Percentiles rank a stretch among this genome's conserved stretches.
Evolutionary conservation across 2,888 invertebrate genomes (phyloP).

Genomic region (Unio delphinus): DNA sequence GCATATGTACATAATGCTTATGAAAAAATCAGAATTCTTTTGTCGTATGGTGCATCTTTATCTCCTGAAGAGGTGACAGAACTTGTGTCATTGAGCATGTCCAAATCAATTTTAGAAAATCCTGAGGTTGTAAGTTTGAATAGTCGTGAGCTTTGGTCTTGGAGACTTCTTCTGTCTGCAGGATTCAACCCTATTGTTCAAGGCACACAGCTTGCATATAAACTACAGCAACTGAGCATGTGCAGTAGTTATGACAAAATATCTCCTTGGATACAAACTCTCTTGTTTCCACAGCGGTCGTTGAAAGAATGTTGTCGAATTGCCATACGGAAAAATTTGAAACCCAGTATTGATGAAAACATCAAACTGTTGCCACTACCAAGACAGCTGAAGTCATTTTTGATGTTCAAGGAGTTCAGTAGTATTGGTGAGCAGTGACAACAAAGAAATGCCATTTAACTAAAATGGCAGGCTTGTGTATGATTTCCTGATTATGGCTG

Average conservation of each 20-base stretch:
- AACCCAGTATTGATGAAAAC: conserved; percentile 46
- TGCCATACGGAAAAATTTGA: conserved; percentile 42
- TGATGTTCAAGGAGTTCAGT: conserved; percentile 41
- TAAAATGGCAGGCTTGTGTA: no score
- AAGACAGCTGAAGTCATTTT: conserved; percentile 37
- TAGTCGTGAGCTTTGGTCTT: conserved; percentile 57
- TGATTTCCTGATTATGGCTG: no score
- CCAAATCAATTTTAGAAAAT: conserved; percentile 63
- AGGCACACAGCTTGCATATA: conserved; percentile 43
- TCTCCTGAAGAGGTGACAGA: conserved; percentile 63
- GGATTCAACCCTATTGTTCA: conserved; percentile 53
- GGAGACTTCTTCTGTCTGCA: conserved; percentile 57
- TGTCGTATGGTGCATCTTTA: conserved; percentile 61
- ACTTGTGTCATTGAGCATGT: conserved; percentile 57
- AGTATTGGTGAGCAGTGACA: no score
- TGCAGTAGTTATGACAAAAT: conserved; percentile 63
- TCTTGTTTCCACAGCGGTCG: conserved; percentile 54
- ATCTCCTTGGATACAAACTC: conserved; percentile 53
- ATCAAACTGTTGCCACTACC: conserved; percentile 53
- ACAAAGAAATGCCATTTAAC: no score
- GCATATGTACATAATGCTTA: conserved; percentile 64
- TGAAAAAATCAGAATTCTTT: conserved; percentile 59
- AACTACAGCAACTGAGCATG: conserved; percentile 55
- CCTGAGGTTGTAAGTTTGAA: conserved; percentile 59
- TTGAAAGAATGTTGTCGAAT: conserved; percentile 55